phyloP scores from a whole-genome alignment of 2,888 invertebrate species.

The Resseliella maxima region DNA sequence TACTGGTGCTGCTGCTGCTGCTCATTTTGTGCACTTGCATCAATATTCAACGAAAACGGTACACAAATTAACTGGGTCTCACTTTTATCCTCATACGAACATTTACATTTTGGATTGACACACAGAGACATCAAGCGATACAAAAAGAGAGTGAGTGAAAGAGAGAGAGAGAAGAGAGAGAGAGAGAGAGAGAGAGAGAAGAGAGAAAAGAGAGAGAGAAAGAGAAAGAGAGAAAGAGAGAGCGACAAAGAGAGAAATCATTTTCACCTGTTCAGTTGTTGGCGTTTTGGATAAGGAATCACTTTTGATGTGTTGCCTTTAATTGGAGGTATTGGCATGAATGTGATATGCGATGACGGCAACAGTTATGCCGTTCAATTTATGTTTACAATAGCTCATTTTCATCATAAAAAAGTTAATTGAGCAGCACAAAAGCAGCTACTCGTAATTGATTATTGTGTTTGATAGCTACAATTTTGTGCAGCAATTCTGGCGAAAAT shows the following conservation, averaged over 20 bases:
- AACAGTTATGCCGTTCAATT: neutral
- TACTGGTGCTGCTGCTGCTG: too few species aligned
- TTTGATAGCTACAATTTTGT: too few species aligned
- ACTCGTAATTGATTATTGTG: too few species aligned
- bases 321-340: neutral
- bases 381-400: neutral
- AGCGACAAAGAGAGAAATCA: neutral
- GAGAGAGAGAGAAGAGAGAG: neutral
- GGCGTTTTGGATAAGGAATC: neutral
- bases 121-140: neutral
- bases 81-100: neutral
- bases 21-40: neutral
- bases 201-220: too few species aligned
- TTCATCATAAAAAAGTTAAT: neutral
- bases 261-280: neutral
- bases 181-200: neutral
- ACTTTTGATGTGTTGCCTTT: slow-evolving; percentile 35
- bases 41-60: neutral
- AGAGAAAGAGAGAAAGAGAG: neutral
- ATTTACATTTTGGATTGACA: slow-evolving; percentile 22
- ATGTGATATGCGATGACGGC: neutral
- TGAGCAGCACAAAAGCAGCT: neutral
- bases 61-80: neutral
- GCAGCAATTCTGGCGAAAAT: too few species aligned
- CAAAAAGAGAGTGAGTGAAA: neutral